Base-by-base conservation (phyloP, 1,140 invertebrate genomes). In the Drosophila carrolli region DNA sequence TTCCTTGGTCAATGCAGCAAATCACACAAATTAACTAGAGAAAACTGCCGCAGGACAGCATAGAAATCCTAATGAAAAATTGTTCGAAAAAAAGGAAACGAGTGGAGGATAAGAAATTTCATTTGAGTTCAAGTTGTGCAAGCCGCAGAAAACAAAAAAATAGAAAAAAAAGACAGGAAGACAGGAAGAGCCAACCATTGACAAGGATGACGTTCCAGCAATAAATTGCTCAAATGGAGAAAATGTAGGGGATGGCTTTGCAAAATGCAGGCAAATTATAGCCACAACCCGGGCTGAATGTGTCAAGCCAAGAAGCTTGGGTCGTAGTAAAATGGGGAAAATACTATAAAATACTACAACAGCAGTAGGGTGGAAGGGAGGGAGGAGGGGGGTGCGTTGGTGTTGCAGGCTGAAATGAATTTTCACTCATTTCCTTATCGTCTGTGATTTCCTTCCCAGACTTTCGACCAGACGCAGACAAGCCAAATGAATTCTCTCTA, bases 341-440 rank as follows among this genome's bases (percentile, higher is more conserved):
- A 73, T 73, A 73, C 70, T 73, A 73, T 61, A 47, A 73, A 72
- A 55, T 72, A 78, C 56, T 72, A 63, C 32, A 44, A 51, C 47
- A 66, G 46, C 37, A 46, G 56, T n/a, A 51, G 44, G 56, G 63
- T 23, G 23, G 23, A 23, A 23, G 47, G n/a, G 23, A 14, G 48
- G 16, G 16, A 19, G 23, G 2, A 1, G 9, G 41, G 47, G 10
- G 1, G 23, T 23, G 4, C 23, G 16, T 23, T 41, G 40, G 40
- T 23, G 50, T 14, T 38, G 41, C 56, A 77, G 59, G 63, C 78
- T 67, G 79, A 89, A 88, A 88, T 88, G 84, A 88, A 88, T 88
- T 88, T 88, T 88, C 84, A 81, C 84, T 90, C 84, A 89, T 89
- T 89, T 89, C 84, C 84, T 89, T 89, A 89, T 89, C 84, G 84